Base-by-base conservation (phyloP, 2,113 vertebrate species). In the Calyptommatus sinebrachiatus region DNA sequence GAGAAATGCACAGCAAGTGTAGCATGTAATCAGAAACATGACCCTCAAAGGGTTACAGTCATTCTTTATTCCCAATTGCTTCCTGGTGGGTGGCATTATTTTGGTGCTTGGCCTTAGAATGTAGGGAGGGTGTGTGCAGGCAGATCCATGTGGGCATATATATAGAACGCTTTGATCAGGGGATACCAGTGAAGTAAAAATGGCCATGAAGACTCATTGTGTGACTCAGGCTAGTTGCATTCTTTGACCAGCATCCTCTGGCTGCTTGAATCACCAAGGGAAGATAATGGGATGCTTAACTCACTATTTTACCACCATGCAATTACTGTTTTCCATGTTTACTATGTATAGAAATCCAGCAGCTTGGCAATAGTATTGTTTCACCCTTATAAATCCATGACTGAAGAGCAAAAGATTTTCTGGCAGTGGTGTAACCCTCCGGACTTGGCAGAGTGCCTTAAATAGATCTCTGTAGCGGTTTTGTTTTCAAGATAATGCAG, bases 71-170 rank as follows among this genome's bases (percentile, higher is more conserved):
- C 66, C 26, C 66, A 76, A 8, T 76, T 70, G 60, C 70, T 81
- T 81, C 79, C 73, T 81, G 41, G 79, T 81, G 73, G 79, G 73
- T 53, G 45, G 73, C 70, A 28, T 75, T 81, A 81, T 81, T 81
- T 81, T 81, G 79, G 73, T 22, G 73, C 75, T 81, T 81, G 66
- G 75, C 79, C 76, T 81, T 81, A 61, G 66, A 53, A 81, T 76
- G 76, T 67, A 18, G 50, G 70, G n/a, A 62, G 73, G 53, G 73
- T 70, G 73, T 75, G 8, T 76, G 24, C 41, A 31, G 79, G 65
- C 66, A 81, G 53, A 57, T 57, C 18, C 53, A 57, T 57, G 53
- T 57, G 53, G 53, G 53, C 53, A 57, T 57, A 57, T 61, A 76
- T 76, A 81, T 76, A 81, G 35, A 61, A 61, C 20, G 16, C 73